These are phyloP conservation scores for Microcebus tavaratra DNA, from an alignment of 2,113 vertebrate species.

Conservation along the genomic window DNA sequence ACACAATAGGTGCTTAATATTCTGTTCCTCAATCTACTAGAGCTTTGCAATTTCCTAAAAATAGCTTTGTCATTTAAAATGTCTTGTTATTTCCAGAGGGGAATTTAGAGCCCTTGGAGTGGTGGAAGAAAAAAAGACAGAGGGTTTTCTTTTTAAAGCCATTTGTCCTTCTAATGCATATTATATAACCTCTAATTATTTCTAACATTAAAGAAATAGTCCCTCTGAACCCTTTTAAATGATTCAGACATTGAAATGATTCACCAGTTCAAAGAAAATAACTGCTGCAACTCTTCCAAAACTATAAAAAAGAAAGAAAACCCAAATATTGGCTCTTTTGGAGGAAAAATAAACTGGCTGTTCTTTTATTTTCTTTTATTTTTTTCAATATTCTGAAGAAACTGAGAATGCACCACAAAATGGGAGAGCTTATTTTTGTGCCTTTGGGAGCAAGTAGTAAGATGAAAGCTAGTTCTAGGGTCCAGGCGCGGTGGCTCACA, in stretches of 20 bases:
- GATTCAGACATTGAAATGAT: conserved; percentile 48
- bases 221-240: conserved; percentile 9
- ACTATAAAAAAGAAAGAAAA: background rate
- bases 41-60: background rate
- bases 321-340: background rate
- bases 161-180: background rate
- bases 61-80: background rate
- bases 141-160: background rate
- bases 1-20: background rate
- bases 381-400: background rate
- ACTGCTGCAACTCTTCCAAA: background rate
- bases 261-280: conserved; percentile 2
- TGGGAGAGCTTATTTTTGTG: background rate
- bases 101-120: background rate
- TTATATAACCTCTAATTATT: conserved; percentile 42
- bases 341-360: background rate
- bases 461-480: background rate
- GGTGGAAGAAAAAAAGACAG: background rate
- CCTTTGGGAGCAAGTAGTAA: background rate
- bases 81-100: background rate
- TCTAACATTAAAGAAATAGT: conserved; percentile 28
- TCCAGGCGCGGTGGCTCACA: too few relatives aligned
- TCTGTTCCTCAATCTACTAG: background rate
- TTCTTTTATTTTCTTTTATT: background rate
- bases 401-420: background rate